Evolutionary conservation across 2,888 invertebrate genomes (phyloP), one percentile per base, ranked within the genome.

Genomic region (Odontocolon sp.): DNA sequence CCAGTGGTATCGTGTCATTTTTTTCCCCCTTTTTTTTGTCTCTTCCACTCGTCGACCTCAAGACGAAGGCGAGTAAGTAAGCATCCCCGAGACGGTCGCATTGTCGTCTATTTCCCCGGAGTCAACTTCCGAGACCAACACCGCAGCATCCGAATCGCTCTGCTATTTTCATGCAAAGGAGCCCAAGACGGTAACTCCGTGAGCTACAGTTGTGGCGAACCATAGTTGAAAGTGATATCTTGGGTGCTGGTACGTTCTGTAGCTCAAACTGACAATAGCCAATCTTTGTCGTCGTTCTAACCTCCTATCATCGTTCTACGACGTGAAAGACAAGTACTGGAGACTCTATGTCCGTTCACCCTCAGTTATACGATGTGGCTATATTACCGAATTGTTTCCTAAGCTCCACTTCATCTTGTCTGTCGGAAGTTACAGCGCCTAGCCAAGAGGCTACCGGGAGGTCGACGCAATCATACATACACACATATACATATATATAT

Each of bases 351-450:
- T 36, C 54, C 45, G 28, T 63, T 14, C 50, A 59, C 26, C 23
- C 18, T 14, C 11, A 3, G 31, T 28, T 31, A 6, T 16, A 28
- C 31, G 6, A 14, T 77, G 64, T 78, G 61, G 61, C 56, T 56
- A 71, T 80, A 81, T 83, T 81, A 82, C 79, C 77, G 80, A 82
- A 85, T 81, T 84, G 83, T 85, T 85, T 85, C 81, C 82, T 73
- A 81, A 81, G 82, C 83, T 82, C 81, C 64, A 72, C 78, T 84
- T 75, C 80, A 82, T 85, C 86, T 82, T 83, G 80, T 75, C 80
- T 82, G 84, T 81, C 85, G 84, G 85, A 85, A 85, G 83, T 85
- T 83, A 78, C n/a, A 82, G 69, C 71, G 47, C 59, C 42, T 31
- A 26, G 2, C 33, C 38, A 64, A 59, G 76, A 33, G 21, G 36